Percentiles rank a stretch among this genome's conserved stretches.
These are phyloP conservation scores for Elephantulus edwardii DNA, from an alignment of 2,113 vertebrate species.

Conservation along the genomic window DNA sequence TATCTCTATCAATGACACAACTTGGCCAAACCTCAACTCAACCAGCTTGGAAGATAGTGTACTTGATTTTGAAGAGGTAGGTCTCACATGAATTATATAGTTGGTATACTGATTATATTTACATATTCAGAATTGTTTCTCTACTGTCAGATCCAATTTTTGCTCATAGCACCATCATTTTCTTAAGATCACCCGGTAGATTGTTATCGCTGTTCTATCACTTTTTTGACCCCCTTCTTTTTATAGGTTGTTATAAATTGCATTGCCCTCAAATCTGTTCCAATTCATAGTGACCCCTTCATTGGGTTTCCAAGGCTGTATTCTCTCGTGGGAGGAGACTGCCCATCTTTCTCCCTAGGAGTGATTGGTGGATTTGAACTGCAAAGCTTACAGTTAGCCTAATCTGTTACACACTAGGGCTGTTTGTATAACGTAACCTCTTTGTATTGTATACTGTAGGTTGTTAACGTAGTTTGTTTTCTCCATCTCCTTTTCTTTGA, in stretches of 20 bases:
- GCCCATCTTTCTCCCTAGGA: too few relatives aligned
- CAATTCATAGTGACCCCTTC: too few relatives aligned
- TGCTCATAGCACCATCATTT: background rate
- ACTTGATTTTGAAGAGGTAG: background rate
- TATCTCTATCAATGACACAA: background rate
- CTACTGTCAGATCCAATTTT: background rate
- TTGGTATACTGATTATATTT: constrained; percentile 13
- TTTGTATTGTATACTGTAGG: too few relatives aligned
- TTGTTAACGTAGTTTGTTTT: too few relatives aligned
- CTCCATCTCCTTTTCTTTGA: background rate
- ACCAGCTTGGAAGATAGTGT: background rate
- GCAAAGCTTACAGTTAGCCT: too few relatives aligned
- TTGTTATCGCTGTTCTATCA: background rate
- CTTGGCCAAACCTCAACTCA: background rate
- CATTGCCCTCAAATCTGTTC: too few relatives aligned
- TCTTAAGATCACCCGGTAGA: background rate
- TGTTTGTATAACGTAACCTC: too few relatives aligned
- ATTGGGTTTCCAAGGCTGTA: too few relatives aligned
- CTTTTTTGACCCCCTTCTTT: background rate
- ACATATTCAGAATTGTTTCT: constrained; percentile 36
- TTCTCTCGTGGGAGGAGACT: too few relatives aligned
- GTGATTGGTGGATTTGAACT: too few relatives aligned
- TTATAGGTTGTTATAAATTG: background rate
- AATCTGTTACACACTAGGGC: too few relatives aligned
- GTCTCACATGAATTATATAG: background rate